These are phyloP conservation scores for Barbus barbus DNA, from an alignment of 2,113 vertebrate genomes.

Conservation along the genomic window DNA sequence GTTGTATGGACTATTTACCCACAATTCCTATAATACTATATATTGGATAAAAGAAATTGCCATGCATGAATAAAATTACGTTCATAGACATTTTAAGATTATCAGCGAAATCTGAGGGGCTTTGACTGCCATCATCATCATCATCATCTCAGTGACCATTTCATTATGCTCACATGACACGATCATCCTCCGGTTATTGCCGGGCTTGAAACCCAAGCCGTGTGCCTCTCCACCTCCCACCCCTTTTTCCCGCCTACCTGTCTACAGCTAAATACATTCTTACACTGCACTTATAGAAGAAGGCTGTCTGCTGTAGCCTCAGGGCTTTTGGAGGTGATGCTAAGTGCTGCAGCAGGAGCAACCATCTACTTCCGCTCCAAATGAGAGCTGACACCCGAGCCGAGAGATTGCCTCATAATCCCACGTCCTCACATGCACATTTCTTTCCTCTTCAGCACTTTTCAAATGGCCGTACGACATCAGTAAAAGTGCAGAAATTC, in stretches of 20 bases:
- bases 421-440: conserved; percentile 44
- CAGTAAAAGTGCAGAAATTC: conserved; percentile 19
- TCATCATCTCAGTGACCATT: background rate
- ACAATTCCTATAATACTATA: background rate
- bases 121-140: background rate
- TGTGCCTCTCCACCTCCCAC: background rate
- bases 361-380: conserved; percentile 51
- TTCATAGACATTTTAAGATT: background rate
- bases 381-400: conserved; percentile 57
- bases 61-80: background rate
- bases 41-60: background rate
- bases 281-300: conserved; percentile 54
- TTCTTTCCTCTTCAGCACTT: conserved; percentile 52
- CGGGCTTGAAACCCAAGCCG: conserved; percentile 17
- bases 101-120: background rate
- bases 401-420: conserved; percentile 52
- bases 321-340: conserved; percentile 54
- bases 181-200: no score
- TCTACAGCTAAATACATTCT: conserved; percentile 52
- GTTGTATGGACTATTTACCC: background rate
- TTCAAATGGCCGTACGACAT: conserved; percentile 43
- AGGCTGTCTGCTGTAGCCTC: conserved; percentile 54
- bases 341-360: conserved; percentile 53
- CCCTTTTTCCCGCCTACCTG: conserved; percentile 29
- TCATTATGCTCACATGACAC: no score